phyloP scores from a whole-genome alignment of 2,797 vertebrate genomes.

The Acanthiza pusilla region DNA sequence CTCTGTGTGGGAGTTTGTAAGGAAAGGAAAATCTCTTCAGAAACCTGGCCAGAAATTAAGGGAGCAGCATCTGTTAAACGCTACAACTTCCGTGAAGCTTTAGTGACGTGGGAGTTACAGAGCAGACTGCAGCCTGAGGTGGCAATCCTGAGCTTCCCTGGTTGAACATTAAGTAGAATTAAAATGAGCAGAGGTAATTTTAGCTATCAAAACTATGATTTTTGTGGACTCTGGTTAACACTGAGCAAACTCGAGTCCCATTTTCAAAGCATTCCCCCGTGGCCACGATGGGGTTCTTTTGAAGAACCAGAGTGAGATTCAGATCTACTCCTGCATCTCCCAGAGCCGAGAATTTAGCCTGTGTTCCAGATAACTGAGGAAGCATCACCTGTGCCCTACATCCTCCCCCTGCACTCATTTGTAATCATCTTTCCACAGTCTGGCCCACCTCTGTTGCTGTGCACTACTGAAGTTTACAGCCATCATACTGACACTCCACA shows the following conservation, averaged over 20 bases:
- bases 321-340: background rate
- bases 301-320: background rate
- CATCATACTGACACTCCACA: background rate
- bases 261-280: background rate
- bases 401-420: accelerated
- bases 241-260: background rate
- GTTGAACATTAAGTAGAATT: background rate
- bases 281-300: accelerated
- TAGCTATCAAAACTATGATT: background rate
- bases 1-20: background rate
- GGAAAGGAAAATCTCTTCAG: background rate
- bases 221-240: background rate
- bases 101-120: background rate
- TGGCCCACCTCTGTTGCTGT: background rate
- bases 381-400: background rate
- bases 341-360: background rate
- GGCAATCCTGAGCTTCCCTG: background rate
- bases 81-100: background rate
- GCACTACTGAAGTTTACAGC: background rate
- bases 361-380: background rate
- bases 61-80: background rate
- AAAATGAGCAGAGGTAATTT: background rate
- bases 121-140: background rate
- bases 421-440: accelerated
- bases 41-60: conserved; percentile 15